Conservation (phyloP, 2,797 vertebrate genomes). For the Gallirallus australis region DNA sequence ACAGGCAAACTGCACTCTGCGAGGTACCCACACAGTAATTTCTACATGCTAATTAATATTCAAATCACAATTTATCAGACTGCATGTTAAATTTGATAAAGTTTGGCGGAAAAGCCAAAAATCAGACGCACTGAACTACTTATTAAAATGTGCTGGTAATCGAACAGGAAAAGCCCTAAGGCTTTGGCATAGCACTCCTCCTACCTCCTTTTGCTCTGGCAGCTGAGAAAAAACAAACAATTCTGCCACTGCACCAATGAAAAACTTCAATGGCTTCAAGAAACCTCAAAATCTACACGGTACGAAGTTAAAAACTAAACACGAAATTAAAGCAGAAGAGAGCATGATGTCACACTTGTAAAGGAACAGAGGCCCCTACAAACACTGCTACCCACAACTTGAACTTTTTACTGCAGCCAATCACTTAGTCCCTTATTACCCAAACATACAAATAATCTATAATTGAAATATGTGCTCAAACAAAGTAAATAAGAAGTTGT, state of each 20-base stretch:
- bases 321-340: neutral
- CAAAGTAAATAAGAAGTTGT: neutral
- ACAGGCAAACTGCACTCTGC: neutral
- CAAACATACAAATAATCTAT: neutral
- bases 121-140: neutral
- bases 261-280: neutral
- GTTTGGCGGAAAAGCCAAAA: conserved; percentile 27
- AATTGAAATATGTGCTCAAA: neutral
- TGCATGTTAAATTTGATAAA: neutral
- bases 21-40: neutral
- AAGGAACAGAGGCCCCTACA: neutral
- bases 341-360: fast-evolving
- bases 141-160: neutral
- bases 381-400: fast-evolving
- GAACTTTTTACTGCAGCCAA: neutral
- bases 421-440: neutral
- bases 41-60: neutral
- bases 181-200: neutral
- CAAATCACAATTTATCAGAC: neutral
- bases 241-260: neutral
- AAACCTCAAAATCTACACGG: neutral
- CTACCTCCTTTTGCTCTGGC: neutral
- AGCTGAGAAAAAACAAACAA: neutral
- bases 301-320: conserved; percentile 14
- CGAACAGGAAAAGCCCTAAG: neutral